Base-by-base conservation (phyloP, 2,797 vertebrate species). In the Melanotaenia trifasciata region DNA sequence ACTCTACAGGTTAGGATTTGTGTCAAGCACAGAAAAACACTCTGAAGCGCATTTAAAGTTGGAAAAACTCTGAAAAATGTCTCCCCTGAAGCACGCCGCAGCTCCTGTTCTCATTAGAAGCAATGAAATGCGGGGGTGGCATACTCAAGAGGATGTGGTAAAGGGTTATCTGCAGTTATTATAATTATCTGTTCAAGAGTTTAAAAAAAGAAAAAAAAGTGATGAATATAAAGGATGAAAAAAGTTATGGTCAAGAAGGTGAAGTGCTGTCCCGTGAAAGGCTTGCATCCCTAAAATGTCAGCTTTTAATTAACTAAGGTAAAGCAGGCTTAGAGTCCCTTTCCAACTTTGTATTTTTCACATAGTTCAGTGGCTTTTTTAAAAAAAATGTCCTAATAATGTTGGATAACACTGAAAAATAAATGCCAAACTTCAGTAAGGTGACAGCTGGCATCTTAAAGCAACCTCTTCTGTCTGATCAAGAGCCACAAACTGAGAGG, bases 301-400 rank as follows among this genome's bases (percentile, higher is more conserved):
- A 78, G 26, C 32, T 72, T 54, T 64, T 73, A 73, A 73, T 64
- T 54, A 64, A 72, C 54, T 45, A 45, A 35, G 33, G 60, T 16
- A 20, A 1, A n/a, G 54, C 10, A 2, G 24, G 57, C 3, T 40
- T 30, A 0, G 40, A 61, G 63, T 26, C 22, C 64, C 64, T 18
- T 26, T 35, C 28, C 3, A 47, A 38, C 30, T 47, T 35, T 70
- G 61, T 36, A 64, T 58, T 33, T 76, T 54, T 65, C 38, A 59
- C 6, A 20, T 1, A 58, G 24, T 64, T 64, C 26, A 64, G 59
- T 28, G 32, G 62, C 38, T 56, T 32, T 30, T 53, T 47, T 10
- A 28, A 61, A 47, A 43, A 30, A 30, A 30, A 30, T 30, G 47
- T 60, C 36, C 26, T 35, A 60, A 58, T 51, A 50, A 75, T 13